Base-by-base conservation (phyloP, 1,140 invertebrate species). In the Macrotrachela quadricornifera region DNA sequence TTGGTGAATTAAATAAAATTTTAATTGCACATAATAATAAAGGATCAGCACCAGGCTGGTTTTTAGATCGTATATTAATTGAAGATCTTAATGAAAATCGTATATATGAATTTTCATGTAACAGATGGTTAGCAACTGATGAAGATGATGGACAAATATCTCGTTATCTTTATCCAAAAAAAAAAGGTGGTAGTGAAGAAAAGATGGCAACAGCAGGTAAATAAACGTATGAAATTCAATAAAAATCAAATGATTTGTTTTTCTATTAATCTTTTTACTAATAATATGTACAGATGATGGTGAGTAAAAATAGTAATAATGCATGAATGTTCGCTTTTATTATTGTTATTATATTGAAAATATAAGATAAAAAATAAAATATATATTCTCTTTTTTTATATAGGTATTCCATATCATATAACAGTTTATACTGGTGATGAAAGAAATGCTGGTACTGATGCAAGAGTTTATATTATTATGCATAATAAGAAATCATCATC, bases 121-220 rank as follows among this genome's bases (percentile, higher is more conserved):
- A 60, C 9, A 58, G 62, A 2, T 69, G 67, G 67, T 54, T 69
- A 17, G 62, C 67, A 1, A 48, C 54, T n/a, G 61, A 65, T 49
- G 65, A 69, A 53, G 67, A 64, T 58, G 67, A 69, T 56, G 67
- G 66, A 1, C 59, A 60, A 50, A 64, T 66, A 21, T 64, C 62
- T 10, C 54, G 64, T 13, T 64, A 68, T 44, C 59, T 69, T 12
- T 46, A 61, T 21, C 56, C 53, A n/a, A 1, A 6, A 12, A 12
- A 55, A 16, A 60, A 60, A 38, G 49, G 58, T 38, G 62, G 60
- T 21, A 51, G 58, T 14, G 54, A 56, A 42, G 62, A 63, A 51
- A n/a, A n/a, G n/a, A n/a, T n/a, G n/a, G 51, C 59, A 14, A 51
- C 56, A 18, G 56, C 57, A 55, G 64, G 64, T 65, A 51, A 53